A percentile compares a stretch with the other conserved stretches of the same genome.
Evolutionary conservation across 2,113 vertebrate species (phyloP).

Genomic region (Psammodynastes pulverulentus): DNA sequence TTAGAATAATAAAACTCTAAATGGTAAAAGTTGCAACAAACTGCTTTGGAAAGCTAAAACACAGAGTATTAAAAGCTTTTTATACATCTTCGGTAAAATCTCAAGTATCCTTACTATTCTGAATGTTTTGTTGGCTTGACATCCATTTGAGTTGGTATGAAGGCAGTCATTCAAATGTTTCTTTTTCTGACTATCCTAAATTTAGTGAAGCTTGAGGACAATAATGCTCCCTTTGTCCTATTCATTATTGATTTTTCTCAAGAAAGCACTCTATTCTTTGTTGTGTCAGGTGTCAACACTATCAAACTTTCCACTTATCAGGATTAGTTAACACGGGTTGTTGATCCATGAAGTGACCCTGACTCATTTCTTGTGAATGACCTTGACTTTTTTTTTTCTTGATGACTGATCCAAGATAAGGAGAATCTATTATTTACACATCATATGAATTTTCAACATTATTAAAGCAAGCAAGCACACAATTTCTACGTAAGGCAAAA

Average conservation of each 20-base stretch:
- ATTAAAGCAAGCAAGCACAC: background rate
- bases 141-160: background rate
- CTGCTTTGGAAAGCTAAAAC: background rate
- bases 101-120: background rate
- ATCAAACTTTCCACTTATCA: conserved; percentile 29
- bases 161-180: background rate
- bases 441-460: background rate
- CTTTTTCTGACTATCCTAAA: conserved; percentile 21
- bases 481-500: background rate
- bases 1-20: conserved; percentile 3
- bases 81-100: background rate
- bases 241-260: conserved; percentile 50
- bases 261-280: conserved; percentile 15
- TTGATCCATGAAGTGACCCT: background rate
- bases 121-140: background rate
- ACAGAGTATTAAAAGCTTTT: background rate
- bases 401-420: background rate
- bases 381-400: background rate
- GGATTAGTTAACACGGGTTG: conserved; percentile 36
- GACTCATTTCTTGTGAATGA: background rate
- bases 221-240: conserved; percentile 36
- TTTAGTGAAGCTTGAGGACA: conserved; percentile 10
- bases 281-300: conserved; percentile 33
- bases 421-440: background rate
- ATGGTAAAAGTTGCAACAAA: background rate